These are phyloP conservation scores for Lathronympha strigana DNA, from an alignment of 2,888 invertebrate genomes.

Conservation along the genomic window DNA sequence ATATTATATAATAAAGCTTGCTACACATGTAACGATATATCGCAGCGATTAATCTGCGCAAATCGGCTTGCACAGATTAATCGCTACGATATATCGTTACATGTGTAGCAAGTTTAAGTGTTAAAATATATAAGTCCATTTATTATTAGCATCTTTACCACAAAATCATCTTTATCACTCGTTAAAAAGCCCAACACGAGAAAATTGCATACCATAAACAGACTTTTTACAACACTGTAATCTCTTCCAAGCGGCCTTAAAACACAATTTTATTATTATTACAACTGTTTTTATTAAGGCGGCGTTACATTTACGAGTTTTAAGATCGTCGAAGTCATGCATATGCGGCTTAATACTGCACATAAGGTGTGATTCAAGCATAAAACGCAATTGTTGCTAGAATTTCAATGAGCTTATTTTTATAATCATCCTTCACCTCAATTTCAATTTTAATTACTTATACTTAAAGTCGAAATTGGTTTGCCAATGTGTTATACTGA, in stretches of 20 bases:
- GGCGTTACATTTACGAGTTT: constrained; percentile 33
- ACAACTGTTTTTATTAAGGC: constrained; percentile 39
- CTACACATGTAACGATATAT: too few relatives aligned
- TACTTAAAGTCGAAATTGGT: constrained; percentile 45
- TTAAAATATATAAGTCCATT: too few relatives aligned
- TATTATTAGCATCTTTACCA: too few relatives aligned
- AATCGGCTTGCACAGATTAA: too few relatives aligned
- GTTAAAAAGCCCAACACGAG: background rate
- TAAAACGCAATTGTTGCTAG: constrained; percentile 55
- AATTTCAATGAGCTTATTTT: constrained; percentile 48
- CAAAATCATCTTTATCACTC: background rate
- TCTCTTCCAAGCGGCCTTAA: constrained; percentile 22
- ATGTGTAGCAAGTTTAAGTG: too few relatives aligned
- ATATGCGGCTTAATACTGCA: constrained; percentile 53
- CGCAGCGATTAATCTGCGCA: too few relatives aligned
- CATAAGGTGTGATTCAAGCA: constrained; percentile 52
- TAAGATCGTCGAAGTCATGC: constrained; percentile 43
- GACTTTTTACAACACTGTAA: constrained; percentile 9
- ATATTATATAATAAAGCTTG: too few relatives aligned
- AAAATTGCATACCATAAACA: constrained; percentile 17
- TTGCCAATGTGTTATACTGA: constrained; percentile 46
- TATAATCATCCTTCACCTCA: constrained; percentile 37
- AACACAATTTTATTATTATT: constrained; percentile 39
- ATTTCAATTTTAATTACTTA: constrained; percentile 37
- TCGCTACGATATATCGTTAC: too few relatives aligned